phyloP scores from a whole-genome alignment of 2,113 vertebrate genomes.

The Boleophthalmus pectinirostris region DNA sequence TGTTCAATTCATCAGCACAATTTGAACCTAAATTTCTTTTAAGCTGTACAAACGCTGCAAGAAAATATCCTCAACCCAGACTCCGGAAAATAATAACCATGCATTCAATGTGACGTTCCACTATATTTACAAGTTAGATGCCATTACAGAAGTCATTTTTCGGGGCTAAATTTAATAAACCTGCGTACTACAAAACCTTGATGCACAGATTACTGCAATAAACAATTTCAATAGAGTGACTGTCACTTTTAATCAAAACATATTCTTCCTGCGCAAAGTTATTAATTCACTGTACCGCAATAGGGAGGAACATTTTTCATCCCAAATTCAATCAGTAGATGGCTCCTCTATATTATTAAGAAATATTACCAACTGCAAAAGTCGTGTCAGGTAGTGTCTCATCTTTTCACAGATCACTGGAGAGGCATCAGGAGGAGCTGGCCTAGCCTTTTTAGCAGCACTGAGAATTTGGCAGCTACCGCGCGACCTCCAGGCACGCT shows the following conservation, averaged over 20 bases:
- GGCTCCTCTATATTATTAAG: slow-evolving; percentile 14
- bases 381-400: slow-evolving; percentile 17
- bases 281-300: not conserved
- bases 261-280: not conserved
- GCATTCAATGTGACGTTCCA: not conserved
- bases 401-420: slow-evolving; percentile 58
- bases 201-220: not conserved
- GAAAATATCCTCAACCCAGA: not conserved
- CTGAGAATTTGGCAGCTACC: slow-evolving; percentile 62
- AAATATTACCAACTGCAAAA: slow-evolving; percentile 17
- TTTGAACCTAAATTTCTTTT: not conserved
- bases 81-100: not conserved
- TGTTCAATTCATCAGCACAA: not conserved
- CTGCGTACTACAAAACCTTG: not conserved
- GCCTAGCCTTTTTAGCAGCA: slow-evolving; percentile 48
- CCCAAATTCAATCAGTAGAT: slow-evolving; percentile 1
- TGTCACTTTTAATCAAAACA: not conserved
- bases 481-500: slow-evolving; percentile 75
- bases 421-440: slow-evolving; percentile 46
- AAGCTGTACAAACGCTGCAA: not conserved
- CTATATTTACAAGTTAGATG: not conserved
- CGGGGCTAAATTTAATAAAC: not conserved
- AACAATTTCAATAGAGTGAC: not conserved
- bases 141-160: not conserved
- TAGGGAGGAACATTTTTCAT: not conserved